These are phyloP conservation scores for Rhadina sibilatrix DNA, from an alignment of 2,113 vertebrate genomes.

Conservation along the genomic window DNA sequence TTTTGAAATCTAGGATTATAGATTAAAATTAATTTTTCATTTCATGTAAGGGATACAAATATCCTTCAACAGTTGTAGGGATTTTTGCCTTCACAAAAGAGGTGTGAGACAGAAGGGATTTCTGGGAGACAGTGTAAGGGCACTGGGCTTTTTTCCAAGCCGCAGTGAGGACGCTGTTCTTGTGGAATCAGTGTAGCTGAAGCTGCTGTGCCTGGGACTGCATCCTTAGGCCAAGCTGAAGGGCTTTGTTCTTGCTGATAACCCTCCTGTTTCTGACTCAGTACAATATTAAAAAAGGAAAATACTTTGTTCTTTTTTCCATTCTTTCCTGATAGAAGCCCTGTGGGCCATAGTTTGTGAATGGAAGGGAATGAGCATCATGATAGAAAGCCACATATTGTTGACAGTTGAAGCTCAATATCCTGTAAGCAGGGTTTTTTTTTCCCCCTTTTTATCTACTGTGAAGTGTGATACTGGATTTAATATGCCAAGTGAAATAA, in stretches of 20 bases:
- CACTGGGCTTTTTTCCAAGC: neutral
- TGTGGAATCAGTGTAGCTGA: neutral
- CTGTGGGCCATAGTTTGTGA: neutral
- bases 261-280: neutral
- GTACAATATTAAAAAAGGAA: neutral
- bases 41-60: neutral
- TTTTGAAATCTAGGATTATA: neutral
- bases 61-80: neutral
- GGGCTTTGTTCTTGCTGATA: neutral
- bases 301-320: neutral
- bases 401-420: neutral
- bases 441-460: neutral
- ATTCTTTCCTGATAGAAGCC: neutral
- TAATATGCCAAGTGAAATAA: neutral
- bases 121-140: neutral
- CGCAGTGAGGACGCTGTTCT: fast-evolving
- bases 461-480: neutral
- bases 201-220: neutral
- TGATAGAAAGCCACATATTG: neutral
- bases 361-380: neutral
- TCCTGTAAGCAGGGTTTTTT: neutral
- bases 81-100: neutral
- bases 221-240: neutral
- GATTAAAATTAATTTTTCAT: neutral
- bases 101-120: neutral